phyloP scores from a whole-genome alignment of 2,888 invertebrate species.

The Caenorhabditis sulstoni region DNA sequence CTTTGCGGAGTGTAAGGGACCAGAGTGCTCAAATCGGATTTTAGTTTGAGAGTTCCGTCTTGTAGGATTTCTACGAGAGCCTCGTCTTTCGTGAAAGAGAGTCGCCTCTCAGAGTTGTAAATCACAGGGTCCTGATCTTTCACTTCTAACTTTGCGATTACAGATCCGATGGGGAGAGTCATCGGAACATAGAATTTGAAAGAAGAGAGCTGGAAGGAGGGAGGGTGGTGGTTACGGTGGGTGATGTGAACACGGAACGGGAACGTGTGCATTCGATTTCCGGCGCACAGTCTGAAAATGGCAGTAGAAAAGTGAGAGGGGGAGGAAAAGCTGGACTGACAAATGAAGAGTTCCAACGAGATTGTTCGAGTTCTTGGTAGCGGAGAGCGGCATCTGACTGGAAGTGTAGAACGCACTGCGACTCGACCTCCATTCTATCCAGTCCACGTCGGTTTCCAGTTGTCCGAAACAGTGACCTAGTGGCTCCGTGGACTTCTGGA shows the following conservation, averaged over 20 bases:
- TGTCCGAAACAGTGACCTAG: conserved; percentile 74
- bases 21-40: conserved; percentile 35
- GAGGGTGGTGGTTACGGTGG: conserved; percentile 77
- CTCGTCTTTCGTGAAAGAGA: conserved; percentile 67
- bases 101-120: conserved; percentile 77
- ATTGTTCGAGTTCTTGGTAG: conserved; percentile 59
- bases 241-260: conserved; percentile 78
- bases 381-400: conserved; percentile 53
- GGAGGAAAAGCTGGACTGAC: conserved; percentile 51
- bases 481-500: conserved; percentile 65
- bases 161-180: conserved; percentile 38
- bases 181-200: conserved; percentile 73
- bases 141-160: conserved; percentile 58
- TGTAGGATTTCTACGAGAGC: conserved; percentile 57
- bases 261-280: conserved; percentile 73
- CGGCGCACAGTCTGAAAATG: conserved; percentile 63
- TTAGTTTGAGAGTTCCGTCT: conserved; percentile 65
- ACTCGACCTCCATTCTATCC: conserved; percentile 73
- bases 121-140: conserved; percentile 77
- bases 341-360: conserved; percentile 66
- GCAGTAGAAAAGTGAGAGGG: no score
- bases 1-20: conserved; percentile 63
- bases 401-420: conserved; percentile 67
- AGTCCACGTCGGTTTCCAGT: conserved; percentile 75
- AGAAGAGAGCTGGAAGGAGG: conserved; percentile 64